Conservation (phyloP, 2,888 invertebrate species). For the Therioaphis trifolii region DNA sequence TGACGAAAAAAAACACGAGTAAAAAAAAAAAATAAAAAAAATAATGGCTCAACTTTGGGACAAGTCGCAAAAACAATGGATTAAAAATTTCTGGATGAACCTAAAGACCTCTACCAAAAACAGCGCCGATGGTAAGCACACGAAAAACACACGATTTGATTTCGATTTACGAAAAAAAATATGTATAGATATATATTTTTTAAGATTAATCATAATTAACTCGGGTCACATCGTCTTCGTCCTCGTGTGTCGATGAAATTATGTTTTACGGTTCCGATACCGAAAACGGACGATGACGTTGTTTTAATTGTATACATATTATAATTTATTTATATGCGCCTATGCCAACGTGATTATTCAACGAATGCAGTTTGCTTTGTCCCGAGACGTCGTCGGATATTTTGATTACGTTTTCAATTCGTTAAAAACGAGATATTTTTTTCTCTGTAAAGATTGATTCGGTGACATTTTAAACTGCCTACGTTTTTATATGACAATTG, state of each 20-base stretch:
- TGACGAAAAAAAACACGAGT: no score
- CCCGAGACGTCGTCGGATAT: background rate
- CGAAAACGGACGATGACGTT: background rate
- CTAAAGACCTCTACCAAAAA: conserved; percentile 66
- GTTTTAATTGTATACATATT: background rate
- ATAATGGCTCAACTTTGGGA: conserved; percentile 66
- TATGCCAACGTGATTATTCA: background rate
- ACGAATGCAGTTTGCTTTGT: conserved; percentile 20
- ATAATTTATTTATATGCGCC: background rate
- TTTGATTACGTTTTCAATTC: conserved; percentile 32
- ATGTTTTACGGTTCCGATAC: conserved; percentile 12
- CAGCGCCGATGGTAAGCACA: conserved; percentile 66
- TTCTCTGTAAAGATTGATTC: background rate
- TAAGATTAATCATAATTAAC: no score
- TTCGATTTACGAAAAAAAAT: background rate
- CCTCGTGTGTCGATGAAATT: background rate
- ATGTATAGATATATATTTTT: no score
- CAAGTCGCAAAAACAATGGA: conserved; percentile 70
- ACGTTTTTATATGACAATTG: background rate
- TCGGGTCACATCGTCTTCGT: no score
- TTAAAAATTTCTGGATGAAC: conserved; percentile 71
- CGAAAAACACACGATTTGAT: conserved; percentile 64
- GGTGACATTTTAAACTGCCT: conserved; percentile 28
- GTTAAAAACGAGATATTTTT: conserved; percentile 17
- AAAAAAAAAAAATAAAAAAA: no score